Percentiles rank a stretch among this genome's conserved stretches.
These are phyloP conservation scores for Drosophila antonietae DNA, from an alignment of 2,888 invertebrate genomes.

Conservation along the genomic window DNA sequence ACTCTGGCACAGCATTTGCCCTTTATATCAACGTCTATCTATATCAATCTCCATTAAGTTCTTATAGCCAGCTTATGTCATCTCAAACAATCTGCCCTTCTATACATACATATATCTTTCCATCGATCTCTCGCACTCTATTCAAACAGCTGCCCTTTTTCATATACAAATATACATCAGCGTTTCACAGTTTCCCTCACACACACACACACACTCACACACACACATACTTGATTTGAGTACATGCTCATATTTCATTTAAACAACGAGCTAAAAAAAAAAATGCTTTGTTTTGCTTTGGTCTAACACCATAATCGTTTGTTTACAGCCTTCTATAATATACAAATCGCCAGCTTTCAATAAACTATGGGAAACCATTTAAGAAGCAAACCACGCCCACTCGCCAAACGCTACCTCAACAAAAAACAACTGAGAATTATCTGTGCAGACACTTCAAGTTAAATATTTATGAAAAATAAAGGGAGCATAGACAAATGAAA, in stretches of 20 bases:
- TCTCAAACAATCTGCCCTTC: neutral
- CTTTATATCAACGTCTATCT: neutral
- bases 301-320: slow-evolving; percentile 41
- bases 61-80: neutral
- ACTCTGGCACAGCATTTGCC: neutral
- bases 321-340: slow-evolving; percentile 50
- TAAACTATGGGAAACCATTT: slow-evolving; percentile 22
- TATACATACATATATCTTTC: neutral
- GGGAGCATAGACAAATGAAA: slow-evolving; percentile 16
- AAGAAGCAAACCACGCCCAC: slow-evolving; percentile 1
- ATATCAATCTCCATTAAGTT: neutral
- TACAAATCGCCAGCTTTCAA: slow-evolving; percentile 46
- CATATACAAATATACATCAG: neutral
- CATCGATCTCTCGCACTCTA: neutral
- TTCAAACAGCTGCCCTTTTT: slow-evolving; percentile 4
- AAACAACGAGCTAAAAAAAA: slow-evolving; percentile 24
- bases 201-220: neutral
- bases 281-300: slow-evolving; percentile 16
- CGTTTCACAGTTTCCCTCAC: neutral
- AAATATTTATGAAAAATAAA: neutral
- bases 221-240: neutral
- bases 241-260: slow-evolving; percentile 42
- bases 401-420: neutral
- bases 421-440: too few relatives aligned
- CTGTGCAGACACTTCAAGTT: neutral